phyloP scores from a whole-genome alignment of 2,888 invertebrate species.

The Tachystola acroxantha region DNA sequence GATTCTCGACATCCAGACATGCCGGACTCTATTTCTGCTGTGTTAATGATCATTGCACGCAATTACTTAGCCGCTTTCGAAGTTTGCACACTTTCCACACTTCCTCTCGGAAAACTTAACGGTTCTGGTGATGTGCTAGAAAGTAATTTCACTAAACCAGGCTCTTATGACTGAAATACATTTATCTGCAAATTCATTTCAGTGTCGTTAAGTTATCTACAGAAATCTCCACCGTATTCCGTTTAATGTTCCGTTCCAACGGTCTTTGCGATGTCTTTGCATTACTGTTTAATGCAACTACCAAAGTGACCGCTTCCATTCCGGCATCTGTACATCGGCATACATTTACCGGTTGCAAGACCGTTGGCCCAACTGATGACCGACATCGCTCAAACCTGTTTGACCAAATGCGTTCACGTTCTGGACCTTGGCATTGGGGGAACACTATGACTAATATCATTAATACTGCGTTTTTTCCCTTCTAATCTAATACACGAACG shows the following conservation, averaged over 20 bases:
- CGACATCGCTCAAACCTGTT: conserved; percentile 53
- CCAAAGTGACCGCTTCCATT: conserved; percentile 1
- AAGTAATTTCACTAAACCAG: no score
- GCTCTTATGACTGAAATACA: no score
- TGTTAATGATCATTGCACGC: no score
- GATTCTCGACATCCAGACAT: no score
- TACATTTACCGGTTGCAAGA: conserved; percentile 30
- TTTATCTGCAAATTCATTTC: conserved; percentile 20
- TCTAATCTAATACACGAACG: conserved; percentile 7
- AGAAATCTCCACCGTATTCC: not conserved
- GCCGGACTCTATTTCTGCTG: no score
- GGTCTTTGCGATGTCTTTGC: conserved; percentile 2
- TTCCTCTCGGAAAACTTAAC: no score
- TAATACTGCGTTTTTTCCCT: conserved; percentile 27
- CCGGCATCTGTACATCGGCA: not conserved
- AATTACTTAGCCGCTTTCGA: no score
- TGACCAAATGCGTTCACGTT: conserved; percentile 28
- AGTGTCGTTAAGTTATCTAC: conserved; percentile 8
- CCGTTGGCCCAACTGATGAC: conserved; percentile 30
- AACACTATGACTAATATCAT: conserved; percentile 50
- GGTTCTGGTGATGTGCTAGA: no score
- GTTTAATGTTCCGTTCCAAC: conserved; percentile 6
- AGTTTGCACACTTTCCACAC: no score
- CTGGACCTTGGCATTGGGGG: conserved; percentile 68
- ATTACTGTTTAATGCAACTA: conserved; percentile 5